A percentile compares a stretch with the other conserved stretches of the same genome.
phyloP scores from a whole-genome alignment of 2,888 invertebrate species.

The Ophraella communa region DNA sequence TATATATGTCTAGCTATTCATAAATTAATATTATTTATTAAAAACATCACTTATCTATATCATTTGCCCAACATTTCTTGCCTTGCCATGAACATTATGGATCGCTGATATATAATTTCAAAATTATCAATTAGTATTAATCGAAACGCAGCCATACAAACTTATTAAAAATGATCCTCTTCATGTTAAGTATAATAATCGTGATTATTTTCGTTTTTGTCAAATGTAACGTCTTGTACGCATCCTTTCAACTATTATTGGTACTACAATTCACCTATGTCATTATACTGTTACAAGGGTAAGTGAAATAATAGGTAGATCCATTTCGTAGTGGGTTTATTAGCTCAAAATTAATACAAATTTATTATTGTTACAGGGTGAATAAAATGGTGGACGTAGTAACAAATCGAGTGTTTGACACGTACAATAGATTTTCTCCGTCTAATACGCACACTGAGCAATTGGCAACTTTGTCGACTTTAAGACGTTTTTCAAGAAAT shows the following conservation, averaged over 20 bases:
- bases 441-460: conserved; percentile 54
- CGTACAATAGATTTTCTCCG: conserved; percentile 61
- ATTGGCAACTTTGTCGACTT: conserved; percentile 52
- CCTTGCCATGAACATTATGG: not conserved
- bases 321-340: too few relatives aligned
- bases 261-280: conserved; percentile 53
- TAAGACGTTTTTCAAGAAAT: conserved; percentile 54
- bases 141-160: not conserved
- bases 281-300: conserved; percentile 52
- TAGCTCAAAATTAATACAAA: not conserved
- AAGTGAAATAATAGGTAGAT: too few relatives aligned
- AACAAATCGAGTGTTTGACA: conserved; percentile 63
- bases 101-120: not conserved
- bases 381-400: conserved; percentile 67
- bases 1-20: too few relatives aligned
- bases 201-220: not conserved
- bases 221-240: conserved; percentile 46
- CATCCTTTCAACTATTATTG: conserved; percentile 50
- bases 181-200: conserved; percentile 14
- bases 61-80: not conserved
- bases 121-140: not conserved
- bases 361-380: conserved; percentile 55
- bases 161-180: conserved; percentile 20
- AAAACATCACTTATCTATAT: not conserved
- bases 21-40: not conserved